These are phyloP conservation scores for Harlomillsia oculata DNA, from an alignment of 1,140 invertebrate species.

Conservation along the genomic window DNA sequence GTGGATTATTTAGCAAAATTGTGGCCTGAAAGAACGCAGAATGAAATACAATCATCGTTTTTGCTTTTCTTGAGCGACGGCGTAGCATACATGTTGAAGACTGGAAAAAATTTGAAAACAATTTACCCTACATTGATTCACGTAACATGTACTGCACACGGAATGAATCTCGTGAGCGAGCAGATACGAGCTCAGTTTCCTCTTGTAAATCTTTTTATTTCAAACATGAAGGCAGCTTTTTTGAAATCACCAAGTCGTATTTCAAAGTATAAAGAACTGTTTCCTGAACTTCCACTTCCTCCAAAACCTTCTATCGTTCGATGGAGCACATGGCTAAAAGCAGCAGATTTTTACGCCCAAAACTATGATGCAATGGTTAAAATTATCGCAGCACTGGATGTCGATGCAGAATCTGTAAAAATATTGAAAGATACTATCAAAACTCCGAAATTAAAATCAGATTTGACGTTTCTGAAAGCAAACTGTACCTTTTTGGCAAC, in stretches of 20 bases:
- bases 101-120: conserved; percentile 10
- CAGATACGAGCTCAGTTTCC: conserved; percentile 22
- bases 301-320: conserved; percentile 15
- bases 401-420: neutral
- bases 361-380: neutral
- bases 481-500: neutral
- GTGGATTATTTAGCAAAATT: neutral
- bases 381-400: neutral
- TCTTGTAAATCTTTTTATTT: conserved; percentile 35
- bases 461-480: neutral
- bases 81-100: conserved; percentile 1
- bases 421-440: neutral
- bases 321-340: conserved; percentile 16
- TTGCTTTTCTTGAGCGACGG: neutral
- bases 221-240: conserved; percentile 34
- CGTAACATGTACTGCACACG: conserved; percentile 14
- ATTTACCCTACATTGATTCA: conserved; percentile 5
- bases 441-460: neutral
- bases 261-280: conserved; percentile 11
- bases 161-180: conserved; percentile 5
- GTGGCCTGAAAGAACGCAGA: neutral
- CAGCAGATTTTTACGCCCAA: conserved; percentile 9
- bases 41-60: neutral
- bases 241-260: conserved; percentile 21
- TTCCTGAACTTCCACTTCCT: conserved; percentile 9